A percentile compares a stretch with the other conserved stretches of the same genome.
Evolutionary conservation across 2,888 invertebrate genomes (phyloP).

Genomic region (Xylota segnis): DNA sequence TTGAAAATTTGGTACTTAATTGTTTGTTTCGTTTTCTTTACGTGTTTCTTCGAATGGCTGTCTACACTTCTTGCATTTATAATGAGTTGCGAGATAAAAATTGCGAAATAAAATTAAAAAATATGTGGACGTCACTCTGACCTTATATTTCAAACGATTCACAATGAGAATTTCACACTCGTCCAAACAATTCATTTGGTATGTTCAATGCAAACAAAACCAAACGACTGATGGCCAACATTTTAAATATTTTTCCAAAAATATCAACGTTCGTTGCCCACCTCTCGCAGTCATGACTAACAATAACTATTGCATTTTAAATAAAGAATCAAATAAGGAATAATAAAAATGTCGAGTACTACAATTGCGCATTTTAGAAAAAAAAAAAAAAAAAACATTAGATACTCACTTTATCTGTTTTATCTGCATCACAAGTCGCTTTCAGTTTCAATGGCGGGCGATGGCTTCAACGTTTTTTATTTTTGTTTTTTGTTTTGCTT

Average conservation of each 20-base stretch:
- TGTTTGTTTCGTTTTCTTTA: background rate
- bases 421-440: constrained; percentile 50
- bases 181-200: background rate
- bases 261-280: background rate
- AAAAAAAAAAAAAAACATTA: constrained; percentile 7
- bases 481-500: background rate
- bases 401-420: constrained; percentile 34
- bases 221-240: background rate
- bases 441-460: constrained; percentile 74
- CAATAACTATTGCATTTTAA: constrained; percentile 12
- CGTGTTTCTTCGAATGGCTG: background rate
- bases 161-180: constrained; percentile 9
- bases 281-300: background rate
- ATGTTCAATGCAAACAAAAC: background rate
- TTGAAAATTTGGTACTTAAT: constrained; percentile 11
- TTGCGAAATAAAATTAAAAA: background rate
- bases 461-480: constrained; percentile 52
- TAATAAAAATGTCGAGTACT: background rate
- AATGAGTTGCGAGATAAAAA: constrained; percentile 13
- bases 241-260: background rate
- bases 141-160: background rate
- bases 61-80: constrained; percentile 38
- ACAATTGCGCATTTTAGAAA: constrained; percentile 40
- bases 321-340: constrained; percentile 11
- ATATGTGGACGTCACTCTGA: background rate